phyloP scores from a whole-genome alignment of 2,113 vertebrate species.

The Entelurus aequoreus region DNA sequence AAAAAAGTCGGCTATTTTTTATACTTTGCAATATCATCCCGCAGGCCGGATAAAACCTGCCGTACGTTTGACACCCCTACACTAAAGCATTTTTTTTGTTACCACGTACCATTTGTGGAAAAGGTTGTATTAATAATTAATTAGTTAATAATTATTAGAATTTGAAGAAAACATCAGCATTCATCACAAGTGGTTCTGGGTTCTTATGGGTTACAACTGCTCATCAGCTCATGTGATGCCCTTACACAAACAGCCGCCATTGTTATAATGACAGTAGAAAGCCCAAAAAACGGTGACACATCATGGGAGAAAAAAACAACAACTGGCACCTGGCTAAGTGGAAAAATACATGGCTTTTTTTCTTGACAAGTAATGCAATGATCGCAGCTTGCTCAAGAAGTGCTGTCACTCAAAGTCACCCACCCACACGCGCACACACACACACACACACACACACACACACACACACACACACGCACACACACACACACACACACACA shows the following conservation, averaged over 20 bases:
- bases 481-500: neutral
- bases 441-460: slow-evolving; percentile 12
- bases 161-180: no score
- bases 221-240: no score
- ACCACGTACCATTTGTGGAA: no score
- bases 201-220: no score
- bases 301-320: slow-evolving; percentile 36
- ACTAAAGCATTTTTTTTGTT: no score
- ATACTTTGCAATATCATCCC: no score
- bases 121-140: no score
- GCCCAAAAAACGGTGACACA: slow-evolving; percentile 9
- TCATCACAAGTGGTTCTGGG: neutral
- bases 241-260: no score
- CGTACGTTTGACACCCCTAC: no score
- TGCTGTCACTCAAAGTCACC: slow-evolving; percentile 43
- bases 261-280: slow-evolving; percentile 7
- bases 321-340: slow-evolving; percentile 27
- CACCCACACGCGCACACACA: slow-evolving; percentile 10
- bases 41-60: no score
- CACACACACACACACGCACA: slow-evolving; percentile 2
- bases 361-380: slow-evolving; percentile 47
- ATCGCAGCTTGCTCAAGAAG: slow-evolving; percentile 30
- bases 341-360: slow-evolving; percentile 44
- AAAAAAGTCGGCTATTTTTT: no score
- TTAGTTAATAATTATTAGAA: no score